Evolutionary conservation across 2,888 invertebrate genomes (phyloP).

Genomic region (Tetranychus piercei): DNA sequence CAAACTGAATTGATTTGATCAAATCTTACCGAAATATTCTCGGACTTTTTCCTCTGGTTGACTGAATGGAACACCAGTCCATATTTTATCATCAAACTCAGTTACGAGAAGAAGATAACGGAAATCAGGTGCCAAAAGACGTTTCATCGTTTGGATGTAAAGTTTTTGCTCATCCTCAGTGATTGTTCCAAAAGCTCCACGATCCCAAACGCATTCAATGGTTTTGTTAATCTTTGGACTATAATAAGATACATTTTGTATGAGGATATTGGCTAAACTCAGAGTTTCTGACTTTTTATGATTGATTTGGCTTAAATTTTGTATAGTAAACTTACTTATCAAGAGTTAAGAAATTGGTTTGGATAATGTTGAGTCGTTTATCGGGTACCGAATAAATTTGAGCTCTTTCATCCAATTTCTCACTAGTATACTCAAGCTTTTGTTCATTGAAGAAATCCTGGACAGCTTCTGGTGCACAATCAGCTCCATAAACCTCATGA

Average conservation of each 20-base stretch:
- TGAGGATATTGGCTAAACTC: neutral
- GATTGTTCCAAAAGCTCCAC: slow-evolving; percentile 20
- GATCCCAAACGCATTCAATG: slow-evolving; percentile 21
- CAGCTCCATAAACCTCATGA: slow-evolving; percentile 17
- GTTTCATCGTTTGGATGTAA: slow-evolving; percentile 15
- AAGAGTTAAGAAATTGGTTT: slow-evolving; percentile 12
- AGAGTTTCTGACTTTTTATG: neutral
- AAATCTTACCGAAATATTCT: slow-evolving; percentile 12
- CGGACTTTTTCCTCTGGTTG: slow-evolving; percentile 15
- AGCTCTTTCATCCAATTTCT: slow-evolving; percentile 8
- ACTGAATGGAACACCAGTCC: slow-evolving; percentile 18
- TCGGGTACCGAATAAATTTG: neutral
- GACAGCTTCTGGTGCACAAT: slow-evolving; percentile 17
- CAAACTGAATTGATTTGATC: neutral
- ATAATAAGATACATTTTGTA: neutral
- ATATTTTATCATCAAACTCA: slow-evolving; percentile 15
- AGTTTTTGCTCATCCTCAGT: slow-evolving; percentile 18
- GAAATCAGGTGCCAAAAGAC: slow-evolving; percentile 15
- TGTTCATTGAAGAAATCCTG: slow-evolving; percentile 17
- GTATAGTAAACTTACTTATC: neutral
- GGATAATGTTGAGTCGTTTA: slow-evolving; percentile 10
- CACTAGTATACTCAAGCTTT: neutral
- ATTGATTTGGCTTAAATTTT: neutral
- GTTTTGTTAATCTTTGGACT: slow-evolving; percentile 16
- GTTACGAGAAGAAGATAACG: slow-evolving; percentile 18